Conservation (phyloP, 2,113 vertebrate species). For the Campylomormyrus tamandua region DNA sequence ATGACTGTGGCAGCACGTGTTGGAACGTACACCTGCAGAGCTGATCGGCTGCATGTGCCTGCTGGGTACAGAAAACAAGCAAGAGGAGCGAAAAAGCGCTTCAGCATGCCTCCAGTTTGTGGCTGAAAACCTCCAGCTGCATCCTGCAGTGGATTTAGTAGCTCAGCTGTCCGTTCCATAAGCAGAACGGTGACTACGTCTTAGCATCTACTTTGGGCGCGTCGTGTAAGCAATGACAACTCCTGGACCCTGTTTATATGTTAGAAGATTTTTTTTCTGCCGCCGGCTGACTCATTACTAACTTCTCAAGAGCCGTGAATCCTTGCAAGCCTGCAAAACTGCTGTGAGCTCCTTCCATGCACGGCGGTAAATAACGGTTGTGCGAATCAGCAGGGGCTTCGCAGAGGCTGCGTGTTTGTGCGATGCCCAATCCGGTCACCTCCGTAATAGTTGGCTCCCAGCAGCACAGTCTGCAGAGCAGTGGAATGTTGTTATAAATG, state of each 20-base stretch:
- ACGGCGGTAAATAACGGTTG: background rate
- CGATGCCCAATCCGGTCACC: background rate
- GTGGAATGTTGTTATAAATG: background rate
- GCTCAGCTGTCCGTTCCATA: background rate
- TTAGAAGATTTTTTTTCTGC: background rate
- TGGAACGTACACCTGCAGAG: background rate
- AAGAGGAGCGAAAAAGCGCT: background rate
- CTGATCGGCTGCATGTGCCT: background rate
- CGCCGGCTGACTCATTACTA: background rate
- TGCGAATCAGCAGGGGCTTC: background rate
- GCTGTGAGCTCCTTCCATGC: background rate
- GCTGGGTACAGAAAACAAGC: background rate
- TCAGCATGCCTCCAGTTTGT: background rate
- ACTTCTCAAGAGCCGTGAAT: background rate
- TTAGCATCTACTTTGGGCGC: background rate
- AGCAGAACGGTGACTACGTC: background rate
- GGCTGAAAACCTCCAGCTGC: background rate
- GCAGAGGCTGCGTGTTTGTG: background rate
- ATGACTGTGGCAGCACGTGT: background rate
- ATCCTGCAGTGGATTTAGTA: background rate
- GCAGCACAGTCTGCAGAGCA: background rate
- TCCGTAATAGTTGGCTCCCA: background rate
- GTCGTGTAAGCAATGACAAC: background rate
- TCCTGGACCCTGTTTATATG: background rate
- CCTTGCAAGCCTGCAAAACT: background rate